Percentiles rank a stretch among this genome's conserved stretches.
Conservation (phyloP, 2,888 invertebrate genomes). For the Onchidella celtica region DNA sequence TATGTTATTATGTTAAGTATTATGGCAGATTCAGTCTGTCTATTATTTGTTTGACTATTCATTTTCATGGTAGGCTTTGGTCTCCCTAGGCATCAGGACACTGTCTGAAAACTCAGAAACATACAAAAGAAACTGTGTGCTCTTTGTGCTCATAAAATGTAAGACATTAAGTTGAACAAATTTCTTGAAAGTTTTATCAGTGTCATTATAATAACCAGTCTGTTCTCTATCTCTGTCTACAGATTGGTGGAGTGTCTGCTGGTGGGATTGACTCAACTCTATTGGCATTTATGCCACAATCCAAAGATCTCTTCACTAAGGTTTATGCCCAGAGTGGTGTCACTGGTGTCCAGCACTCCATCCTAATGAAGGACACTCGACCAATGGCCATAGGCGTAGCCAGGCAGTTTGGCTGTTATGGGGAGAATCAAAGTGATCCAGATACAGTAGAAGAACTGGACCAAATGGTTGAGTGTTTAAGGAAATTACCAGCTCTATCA, state of each 20-base stretch:
- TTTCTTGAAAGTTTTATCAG: too few relatives aligned
- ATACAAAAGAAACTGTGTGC: too few relatives aligned
- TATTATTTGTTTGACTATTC: too few relatives aligned
- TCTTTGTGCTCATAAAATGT: too few relatives aligned
- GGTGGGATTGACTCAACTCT: slow-evolving; percentile 25
- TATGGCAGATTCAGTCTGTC: too few relatives aligned
- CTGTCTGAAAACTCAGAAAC: too few relatives aligned
- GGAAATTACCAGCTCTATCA: not conserved
- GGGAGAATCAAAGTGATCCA: not conserved
- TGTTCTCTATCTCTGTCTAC: too few relatives aligned
- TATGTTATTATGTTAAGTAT: too few relatives aligned
- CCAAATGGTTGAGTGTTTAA: slow-evolving; percentile 20
- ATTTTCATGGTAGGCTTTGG: too few relatives aligned
- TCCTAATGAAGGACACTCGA: not conserved
- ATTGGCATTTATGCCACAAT: not conserved
- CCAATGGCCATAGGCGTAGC: slow-evolving; percentile 7
- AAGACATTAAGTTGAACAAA: too few relatives aligned
- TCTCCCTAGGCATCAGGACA: too few relatives aligned
- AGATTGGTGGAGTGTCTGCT: slow-evolving; percentile 38
- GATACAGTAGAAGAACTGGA: slow-evolving; percentile 23
- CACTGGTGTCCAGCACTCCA: not conserved
- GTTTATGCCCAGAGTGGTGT: slow-evolving; percentile 28
- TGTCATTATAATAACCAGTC: too few relatives aligned
- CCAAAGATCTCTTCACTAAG: slow-evolving; percentile 18
- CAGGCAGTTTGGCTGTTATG: slow-evolving; percentile 6